Percentiles rank a stretch among this genome's conserved stretches.
These are phyloP conservation scores for Columbina picui DNA, from an alignment of 2,113 vertebrate species.

Conservation along the genomic window DNA sequence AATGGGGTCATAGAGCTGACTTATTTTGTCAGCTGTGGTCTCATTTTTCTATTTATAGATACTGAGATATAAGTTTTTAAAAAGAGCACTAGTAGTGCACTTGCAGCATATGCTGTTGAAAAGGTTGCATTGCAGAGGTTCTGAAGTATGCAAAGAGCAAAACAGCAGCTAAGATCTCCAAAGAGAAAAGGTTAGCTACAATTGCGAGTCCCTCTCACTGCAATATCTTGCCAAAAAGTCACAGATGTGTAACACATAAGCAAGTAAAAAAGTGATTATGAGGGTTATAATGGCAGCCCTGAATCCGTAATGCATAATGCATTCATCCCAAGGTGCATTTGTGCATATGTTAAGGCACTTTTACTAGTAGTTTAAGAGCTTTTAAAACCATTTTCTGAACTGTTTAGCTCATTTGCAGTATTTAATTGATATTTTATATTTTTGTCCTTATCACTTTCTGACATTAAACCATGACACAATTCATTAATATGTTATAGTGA, in stretches of 20 bases:
- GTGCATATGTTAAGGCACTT: constrained; percentile 53
- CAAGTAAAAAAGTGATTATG: constrained; percentile 49
- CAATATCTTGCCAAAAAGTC: constrained; percentile 24
- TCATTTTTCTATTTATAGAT: background rate
- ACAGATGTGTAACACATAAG: constrained; percentile 12
- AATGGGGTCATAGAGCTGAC: background rate
- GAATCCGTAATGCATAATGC: constrained; percentile 21
- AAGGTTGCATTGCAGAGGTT: background rate
- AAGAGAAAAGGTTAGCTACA: constrained; percentile 26
- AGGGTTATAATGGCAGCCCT: constrained; percentile 5
- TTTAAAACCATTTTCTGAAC: constrained; percentile 6
- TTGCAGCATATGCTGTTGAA: background rate
- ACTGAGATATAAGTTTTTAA: background rate
- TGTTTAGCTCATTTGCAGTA: constrained; percentile 9
- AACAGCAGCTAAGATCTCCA: background rate
- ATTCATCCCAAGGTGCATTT: constrained; percentile 45
- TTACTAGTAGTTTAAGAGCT: background rate
- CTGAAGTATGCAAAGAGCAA: constrained; percentile 1
- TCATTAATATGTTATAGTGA: background rate
- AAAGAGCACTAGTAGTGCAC: background rate
- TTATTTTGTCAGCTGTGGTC: background rate
- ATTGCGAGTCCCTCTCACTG: background rate
- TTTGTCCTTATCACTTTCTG: constrained; percentile 28
- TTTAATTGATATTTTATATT: constrained; percentile 58
- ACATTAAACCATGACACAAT: background rate